Base-by-base conservation (phyloP, 1,140 invertebrate species). In the Phortica variegata region DNA sequence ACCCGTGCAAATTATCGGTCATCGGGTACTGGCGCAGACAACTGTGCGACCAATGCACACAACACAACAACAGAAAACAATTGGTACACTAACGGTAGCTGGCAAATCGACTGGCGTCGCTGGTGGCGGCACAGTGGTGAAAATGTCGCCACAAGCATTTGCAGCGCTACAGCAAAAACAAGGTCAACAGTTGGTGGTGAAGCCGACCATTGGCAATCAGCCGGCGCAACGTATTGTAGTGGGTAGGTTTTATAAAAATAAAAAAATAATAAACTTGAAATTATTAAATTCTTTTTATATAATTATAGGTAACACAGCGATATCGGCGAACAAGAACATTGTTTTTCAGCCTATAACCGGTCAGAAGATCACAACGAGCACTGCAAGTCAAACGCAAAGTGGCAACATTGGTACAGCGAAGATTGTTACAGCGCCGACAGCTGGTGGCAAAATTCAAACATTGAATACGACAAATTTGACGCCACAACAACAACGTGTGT, bases 401-500 rank as follows among this genome's bases (percentile, higher is more conserved):
- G 16, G 12, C 15, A 19, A 32, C 7, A 20, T 23, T 7, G n/a
- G 19, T 10, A 32, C 50, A 9, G 23, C 36, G 10, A n/a, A 32
- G 12, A 26, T 26, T 6, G 10, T 10, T 26, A 26, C 10, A 18
- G 36, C 16, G 36, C 5, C 42, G 15, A 43, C 23, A 37, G 15
- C 34, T 19, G 37, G 31, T n/a, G 44, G 36, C 9, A 58, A 58
- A 40, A 41, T 58, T 10, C 52, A 58, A 42, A 47, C 55, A 9
- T 40, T 61, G 21, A 48, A 52, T 34, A 50, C 56, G 13, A 59
- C 60, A 13, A 76, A 63, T 54, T 58, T 79, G 20, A 77, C 77
- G 34, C 65, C 71, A 10, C 78, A 79, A 47, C 79, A 80, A 46
- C 78, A 80, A 46, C 52, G 66, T 9, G 60, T 69, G 38, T 58